These are phyloP conservation scores for Orius insidiosus DNA, from an alignment of 1,140 invertebrate genomes.

Conservation along the genomic window DNA sequence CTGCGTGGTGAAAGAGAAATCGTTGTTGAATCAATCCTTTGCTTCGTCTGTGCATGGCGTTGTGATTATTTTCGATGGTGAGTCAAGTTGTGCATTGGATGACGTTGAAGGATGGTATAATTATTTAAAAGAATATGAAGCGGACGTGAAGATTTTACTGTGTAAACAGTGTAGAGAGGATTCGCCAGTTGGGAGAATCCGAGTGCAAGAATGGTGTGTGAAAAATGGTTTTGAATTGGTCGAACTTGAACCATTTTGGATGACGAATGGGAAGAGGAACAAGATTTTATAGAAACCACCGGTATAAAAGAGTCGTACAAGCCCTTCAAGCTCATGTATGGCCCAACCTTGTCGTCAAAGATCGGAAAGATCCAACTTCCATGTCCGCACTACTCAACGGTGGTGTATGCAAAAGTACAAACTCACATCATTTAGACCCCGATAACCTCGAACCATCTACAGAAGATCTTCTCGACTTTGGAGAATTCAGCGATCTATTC, in stretches of 20 bases:
- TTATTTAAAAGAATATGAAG: slow-evolving; percentile 31
- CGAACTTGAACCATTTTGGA: slow-evolving; percentile 39
- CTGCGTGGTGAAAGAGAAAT: slow-evolving; percentile 30
- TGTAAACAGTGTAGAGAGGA: slow-evolving; percentile 28
- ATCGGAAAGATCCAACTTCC: slow-evolving; percentile 13
- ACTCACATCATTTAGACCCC: neutral
- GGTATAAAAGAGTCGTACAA: slow-evolving; percentile 53
- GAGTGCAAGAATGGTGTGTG: slow-evolving; percentile 45
- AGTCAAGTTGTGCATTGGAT: slow-evolving; percentile 30
- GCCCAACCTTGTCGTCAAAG: slow-evolving; percentile 54
- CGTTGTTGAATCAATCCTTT: slow-evolving; percentile 29
- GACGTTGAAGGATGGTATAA: slow-evolving; percentile 30
- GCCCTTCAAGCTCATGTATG: slow-evolving; percentile 58
- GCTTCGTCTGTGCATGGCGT: slow-evolving; percentile 36
- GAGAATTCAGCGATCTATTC: slow-evolving; percentile 32
- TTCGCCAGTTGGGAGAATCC: slow-evolving; percentile 9
- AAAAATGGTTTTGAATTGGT: slow-evolving; percentile 51
- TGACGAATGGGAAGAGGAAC: slow-evolving; percentile 30
- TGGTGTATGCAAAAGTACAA: slow-evolving; percentile 4
- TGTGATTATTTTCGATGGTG: slow-evolving; percentile 37
- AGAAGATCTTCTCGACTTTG: slow-evolving; percentile 23
- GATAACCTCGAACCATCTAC: slow-evolving; percentile 17
- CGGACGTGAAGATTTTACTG: slow-evolving; percentile 33
- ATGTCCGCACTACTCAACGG: slow-evolving; percentile 15
- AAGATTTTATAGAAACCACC: slow-evolving; percentile 41